These are phyloP conservation scores for Onthophagus taurus DNA, from an alignment of 1,140 invertebrate genomes.

Conservation along the genomic window DNA sequence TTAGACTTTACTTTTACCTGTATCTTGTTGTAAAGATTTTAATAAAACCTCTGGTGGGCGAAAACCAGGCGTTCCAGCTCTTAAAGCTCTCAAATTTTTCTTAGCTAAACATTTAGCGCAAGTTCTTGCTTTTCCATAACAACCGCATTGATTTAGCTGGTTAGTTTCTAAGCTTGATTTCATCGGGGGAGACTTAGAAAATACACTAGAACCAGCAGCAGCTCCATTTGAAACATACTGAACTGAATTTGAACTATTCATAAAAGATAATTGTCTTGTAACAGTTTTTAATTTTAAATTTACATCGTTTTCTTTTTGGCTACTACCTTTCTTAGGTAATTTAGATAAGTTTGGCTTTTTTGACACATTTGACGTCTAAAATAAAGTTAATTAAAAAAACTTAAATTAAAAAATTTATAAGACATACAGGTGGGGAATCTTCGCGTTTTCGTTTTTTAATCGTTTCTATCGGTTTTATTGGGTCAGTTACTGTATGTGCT, in stretches of 20 bases:
- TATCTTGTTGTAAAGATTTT: conserved; percentile 63
- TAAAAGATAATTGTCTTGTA: conserved; percentile 10
- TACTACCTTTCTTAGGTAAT: neutral
- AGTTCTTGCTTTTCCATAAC: conserved; percentile 53
- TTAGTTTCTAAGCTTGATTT: too few relatives aligned
- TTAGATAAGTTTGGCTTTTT: conserved; percentile 4
- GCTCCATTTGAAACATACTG: too few relatives aligned
- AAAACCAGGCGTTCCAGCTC: conserved; percentile 86
- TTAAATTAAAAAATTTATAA: neutral
- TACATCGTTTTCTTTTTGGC: conserved; percentile 7
- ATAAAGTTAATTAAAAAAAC: neutral
- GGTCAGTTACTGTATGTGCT: conserved; percentile 49
- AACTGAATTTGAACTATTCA: neutral
- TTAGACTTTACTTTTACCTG: conserved; percentile 41
- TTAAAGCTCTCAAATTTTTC: conserved; percentile 54
- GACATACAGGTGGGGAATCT: conserved; percentile 11
- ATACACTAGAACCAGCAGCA: neutral
- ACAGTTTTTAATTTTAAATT: conserved; percentile 1
- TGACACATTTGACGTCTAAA: neutral
- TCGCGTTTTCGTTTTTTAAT: conserved; percentile 10
- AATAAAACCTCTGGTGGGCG: conserved; percentile 81
- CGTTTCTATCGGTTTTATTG: conserved; percentile 12
- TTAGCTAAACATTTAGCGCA: conserved; percentile 53
- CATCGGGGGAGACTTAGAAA: neutral
- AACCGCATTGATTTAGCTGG: conserved; percentile 48